Conservation (phyloP, 1,140 invertebrate species). For the Tribolium castaneum region DNA sequence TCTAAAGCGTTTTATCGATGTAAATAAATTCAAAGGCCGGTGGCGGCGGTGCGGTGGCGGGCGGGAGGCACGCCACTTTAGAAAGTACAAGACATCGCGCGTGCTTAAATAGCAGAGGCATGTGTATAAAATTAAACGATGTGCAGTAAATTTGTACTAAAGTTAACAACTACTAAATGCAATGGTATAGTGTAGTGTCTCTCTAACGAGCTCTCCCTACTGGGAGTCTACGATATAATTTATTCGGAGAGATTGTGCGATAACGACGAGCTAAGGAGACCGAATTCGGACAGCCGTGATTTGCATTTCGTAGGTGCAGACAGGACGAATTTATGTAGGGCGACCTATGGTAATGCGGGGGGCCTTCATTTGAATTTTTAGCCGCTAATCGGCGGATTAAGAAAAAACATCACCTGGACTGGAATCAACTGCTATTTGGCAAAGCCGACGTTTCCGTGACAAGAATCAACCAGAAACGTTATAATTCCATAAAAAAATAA, state of each 20-base stretch:
- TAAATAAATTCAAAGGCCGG: slow-evolving; percentile 18
- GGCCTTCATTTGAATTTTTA: not conserved
- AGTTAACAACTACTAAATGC: slow-evolving; percentile 54
- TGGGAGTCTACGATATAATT: slow-evolving; percentile 28
- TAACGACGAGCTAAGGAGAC: slow-evolving; percentile 14
- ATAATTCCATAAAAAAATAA: too few relatives aligned
- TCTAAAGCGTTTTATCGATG: slow-evolving; percentile 29
- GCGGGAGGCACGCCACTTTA: not conserved
- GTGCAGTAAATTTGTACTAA: slow-evolving; percentile 54
- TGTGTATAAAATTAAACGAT: slow-evolving; percentile 51
- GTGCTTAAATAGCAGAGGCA: slow-evolving; percentile 38
- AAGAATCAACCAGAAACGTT: too few relatives aligned
- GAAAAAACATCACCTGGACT: too few relatives aligned
- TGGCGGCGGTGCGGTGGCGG: not conserved
- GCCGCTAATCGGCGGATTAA: not conserved
- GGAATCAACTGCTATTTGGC: too few relatives aligned
- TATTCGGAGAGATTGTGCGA: slow-evolving; percentile 19
- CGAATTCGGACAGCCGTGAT: not conserved
- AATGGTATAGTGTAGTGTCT: slow-evolving; percentile 45
- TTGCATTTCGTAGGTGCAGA: not conserved
- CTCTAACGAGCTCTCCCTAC: slow-evolving; percentile 42
- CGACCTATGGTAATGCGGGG: not conserved
- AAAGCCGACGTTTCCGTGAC: too few relatives aligned
- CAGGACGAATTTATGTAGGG: not conserved
- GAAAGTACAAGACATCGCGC: slow-evolving; percentile 31